Evolutionary conservation across 2,797 vertebrate genomes (phyloP), one percentile per base, ranked within the genome.

Genomic region (Siniperca obscura): DNA sequence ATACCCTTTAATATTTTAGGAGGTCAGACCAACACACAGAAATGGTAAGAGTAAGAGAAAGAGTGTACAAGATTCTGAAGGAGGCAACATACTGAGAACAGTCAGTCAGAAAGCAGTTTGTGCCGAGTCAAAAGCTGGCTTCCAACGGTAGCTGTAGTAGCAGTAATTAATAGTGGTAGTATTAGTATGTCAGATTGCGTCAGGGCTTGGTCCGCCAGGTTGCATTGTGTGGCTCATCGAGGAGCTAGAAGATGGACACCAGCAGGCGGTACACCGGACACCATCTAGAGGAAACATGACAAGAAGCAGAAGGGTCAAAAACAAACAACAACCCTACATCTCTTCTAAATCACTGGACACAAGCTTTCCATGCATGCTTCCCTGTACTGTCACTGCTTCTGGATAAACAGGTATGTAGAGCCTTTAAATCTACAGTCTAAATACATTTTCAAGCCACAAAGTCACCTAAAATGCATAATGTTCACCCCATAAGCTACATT

Each of bases 201-300:
- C 81, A 74, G 94, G 94, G 88, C 95, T 93, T 86, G 78, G 93
- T 96, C 95, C 94, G 95, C 96, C 95, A 94, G 95, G 95, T 74
- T 94, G 94, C 92, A 92, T 77, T 84, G 89, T 90, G 91, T 92
- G 78, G 83, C 94, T 97, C 97, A 97, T 93, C 96, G 96, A 93
- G 97, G 97, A 94, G 96, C 96, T 82, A 95, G 94, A 93, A 97
- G 96, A 95, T 97, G 97, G 92, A 97, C 96, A 94, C 95, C 96
- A 89, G 96, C 94, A 92, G 96, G 93, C 81, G 95, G 94, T 90
- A 96, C 96, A 94, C 96, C 96, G 90, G 96, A 95, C 93, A 96
- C 96, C 96, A 98, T 97, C 97, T 98, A 34, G 56, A 48, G 53
- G 78, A 81, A 55, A 82, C 62, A 82, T 25, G 44, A 82, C 62